Conservation (phyloP, 2,797 vertebrate species). For the Pelodytes ibericus region DNA sequence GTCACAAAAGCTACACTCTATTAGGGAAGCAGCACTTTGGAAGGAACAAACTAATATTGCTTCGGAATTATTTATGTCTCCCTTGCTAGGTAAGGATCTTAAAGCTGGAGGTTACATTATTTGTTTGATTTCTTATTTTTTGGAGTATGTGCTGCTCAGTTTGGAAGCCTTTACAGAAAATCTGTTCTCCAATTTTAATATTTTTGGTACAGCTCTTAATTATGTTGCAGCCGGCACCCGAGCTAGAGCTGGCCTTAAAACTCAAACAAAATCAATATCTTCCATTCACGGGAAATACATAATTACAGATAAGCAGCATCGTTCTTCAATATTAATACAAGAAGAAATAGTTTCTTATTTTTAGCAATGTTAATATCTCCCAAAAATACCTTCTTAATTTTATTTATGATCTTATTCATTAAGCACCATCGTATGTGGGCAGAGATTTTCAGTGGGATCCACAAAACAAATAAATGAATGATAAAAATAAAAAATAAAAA, state of each 20-base stretch:
- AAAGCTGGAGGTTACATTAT: conserved; percentile 26
- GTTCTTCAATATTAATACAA: background rate
- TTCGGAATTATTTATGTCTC: conserved; percentile 56
- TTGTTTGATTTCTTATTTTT: too few species aligned
- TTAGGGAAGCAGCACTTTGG: conserved; percentile 63
- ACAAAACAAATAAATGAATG: too few species aligned
- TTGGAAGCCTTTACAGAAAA: background rate
- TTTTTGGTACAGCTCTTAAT: background rate
- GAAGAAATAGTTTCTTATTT: background rate
- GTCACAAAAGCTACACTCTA: conserved; percentile 63
- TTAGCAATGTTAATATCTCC: too few species aligned
- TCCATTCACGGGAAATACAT: background rate
- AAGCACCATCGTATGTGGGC: too few species aligned
- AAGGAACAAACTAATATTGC: conserved; percentile 62
- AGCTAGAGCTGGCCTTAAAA: background rate
- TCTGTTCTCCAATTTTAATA: background rate
- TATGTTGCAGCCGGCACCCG: background rate
- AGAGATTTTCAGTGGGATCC: too few species aligned
- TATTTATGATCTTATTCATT: too few species aligned
- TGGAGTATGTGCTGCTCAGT: conserved; percentile 34
- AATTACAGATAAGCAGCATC: background rate
- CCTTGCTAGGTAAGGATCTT: conserved; percentile 53
- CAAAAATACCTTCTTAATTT: too few species aligned
- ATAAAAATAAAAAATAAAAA: too few species aligned
- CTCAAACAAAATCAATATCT: background rate